Percentiles rank a stretch among this genome's conserved stretches.
phyloP scores from a whole-genome alignment of 35 echinoderm and acorn worm species.

The Holothuria glaberrima region DNA sequence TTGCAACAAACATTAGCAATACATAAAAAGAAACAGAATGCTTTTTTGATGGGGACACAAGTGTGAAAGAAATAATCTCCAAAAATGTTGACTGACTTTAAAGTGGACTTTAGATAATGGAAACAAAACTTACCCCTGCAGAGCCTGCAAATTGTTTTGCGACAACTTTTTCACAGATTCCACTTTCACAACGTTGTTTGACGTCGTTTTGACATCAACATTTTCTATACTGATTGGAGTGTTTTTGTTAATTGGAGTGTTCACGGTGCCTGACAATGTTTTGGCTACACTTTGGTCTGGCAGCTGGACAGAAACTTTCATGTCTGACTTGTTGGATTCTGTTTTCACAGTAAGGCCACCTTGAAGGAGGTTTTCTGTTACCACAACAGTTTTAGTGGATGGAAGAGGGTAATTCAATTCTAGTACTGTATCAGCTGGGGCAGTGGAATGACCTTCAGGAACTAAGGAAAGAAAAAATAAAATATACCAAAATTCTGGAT shows the following conservation, averaged over 20 bases:
- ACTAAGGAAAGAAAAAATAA: slow-evolving; percentile 54
- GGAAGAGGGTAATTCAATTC: slow-evolving; percentile 96
- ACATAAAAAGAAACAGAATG: too few species aligned
- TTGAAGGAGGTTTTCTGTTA: slow-evolving; percentile 41
- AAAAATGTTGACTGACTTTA: neutral
- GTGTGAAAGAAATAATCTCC: neutral
- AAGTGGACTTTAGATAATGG: neutral
- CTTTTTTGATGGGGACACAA: too few species aligned
- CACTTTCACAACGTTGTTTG: slow-evolving; percentile 36
- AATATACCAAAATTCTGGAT: neutral
- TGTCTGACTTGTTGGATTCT: slow-evolving; percentile 22
- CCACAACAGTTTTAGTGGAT: slow-evolving; percentile 56
- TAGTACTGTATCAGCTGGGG: slow-evolving; percentile 98
- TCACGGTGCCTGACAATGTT: neutral
- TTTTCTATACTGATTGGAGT: neutral
- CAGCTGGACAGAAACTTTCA: slow-evolving; percentile 11
- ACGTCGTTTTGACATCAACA: slow-evolving; percentile 32
- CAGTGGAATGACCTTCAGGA: slow-evolving; percentile 98
- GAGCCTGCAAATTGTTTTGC: slow-evolving; percentile 44
- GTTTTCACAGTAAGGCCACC: slow-evolving; percentile 32
- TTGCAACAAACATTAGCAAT: too few species aligned
- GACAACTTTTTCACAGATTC: slow-evolving; percentile 48
- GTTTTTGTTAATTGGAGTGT: neutral
- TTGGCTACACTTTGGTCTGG: slow-evolving; percentile 19
- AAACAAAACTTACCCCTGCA: slow-evolving; percentile 30